Conservation (phyloP, 2,113 vertebrate species). For the Mesembrinibis cayennensis region DNA sequence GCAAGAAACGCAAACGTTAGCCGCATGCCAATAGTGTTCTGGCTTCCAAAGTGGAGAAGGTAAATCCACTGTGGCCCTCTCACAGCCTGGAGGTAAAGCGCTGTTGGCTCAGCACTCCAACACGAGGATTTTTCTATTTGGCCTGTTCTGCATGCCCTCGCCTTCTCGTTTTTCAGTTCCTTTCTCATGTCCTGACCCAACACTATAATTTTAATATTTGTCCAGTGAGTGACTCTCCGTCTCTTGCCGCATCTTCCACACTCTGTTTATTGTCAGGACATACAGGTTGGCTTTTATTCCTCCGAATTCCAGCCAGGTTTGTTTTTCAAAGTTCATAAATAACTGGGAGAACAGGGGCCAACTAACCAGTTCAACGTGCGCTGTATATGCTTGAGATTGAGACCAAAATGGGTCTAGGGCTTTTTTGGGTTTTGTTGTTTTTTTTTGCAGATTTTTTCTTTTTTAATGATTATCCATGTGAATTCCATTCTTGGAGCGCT, state of each 20-base stretch:
- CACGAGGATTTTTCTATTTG: background rate
- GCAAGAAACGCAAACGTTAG: accelerated
- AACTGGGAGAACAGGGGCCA: background rate
- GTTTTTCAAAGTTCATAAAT: background rate
- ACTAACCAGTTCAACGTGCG: background rate
- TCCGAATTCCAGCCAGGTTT: background rate
- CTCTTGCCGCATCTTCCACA: background rate
- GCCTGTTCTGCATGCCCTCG: background rate
- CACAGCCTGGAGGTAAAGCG: background rate
- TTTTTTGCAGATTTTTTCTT: background rate
- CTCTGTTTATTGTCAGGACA: background rate
- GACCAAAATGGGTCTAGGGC: too few species aligned
- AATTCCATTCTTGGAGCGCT: background rate
- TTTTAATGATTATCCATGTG: background rate
- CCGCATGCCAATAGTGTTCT: background rate
- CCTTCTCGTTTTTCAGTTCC: background rate
- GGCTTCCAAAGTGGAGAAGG: background rate
- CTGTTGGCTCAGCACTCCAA: background rate
- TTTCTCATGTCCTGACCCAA: background rate
- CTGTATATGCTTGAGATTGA: background rate
- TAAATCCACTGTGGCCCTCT: background rate
- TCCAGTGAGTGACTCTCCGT: background rate
- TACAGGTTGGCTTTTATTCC: background rate
- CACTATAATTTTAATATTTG: background rate
- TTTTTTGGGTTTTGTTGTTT: background rate